Evolutionary conservation across 2,888 invertebrate species (phyloP).

Genomic region (Ormyrus thymus): DNA sequence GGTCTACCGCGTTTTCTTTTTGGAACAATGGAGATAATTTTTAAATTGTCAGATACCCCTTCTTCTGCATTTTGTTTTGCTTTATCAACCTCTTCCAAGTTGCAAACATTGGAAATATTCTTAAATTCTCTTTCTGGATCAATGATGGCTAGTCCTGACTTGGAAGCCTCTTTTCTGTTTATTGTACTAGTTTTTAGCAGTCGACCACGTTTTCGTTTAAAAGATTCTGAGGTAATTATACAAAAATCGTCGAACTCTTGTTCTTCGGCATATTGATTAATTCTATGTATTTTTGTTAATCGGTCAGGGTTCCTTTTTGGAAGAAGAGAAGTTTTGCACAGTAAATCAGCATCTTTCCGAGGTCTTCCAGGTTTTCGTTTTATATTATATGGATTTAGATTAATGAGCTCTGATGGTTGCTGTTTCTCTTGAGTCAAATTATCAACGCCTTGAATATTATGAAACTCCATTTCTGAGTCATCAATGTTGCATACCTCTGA

Average conservation of each 20-base stretch:
- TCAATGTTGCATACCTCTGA: not conserved
- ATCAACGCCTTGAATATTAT: not conserved
- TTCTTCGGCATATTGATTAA: too few relatives aligned
- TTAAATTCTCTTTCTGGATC: not conserved
- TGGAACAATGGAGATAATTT: not conserved
- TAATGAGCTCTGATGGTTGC: too few relatives aligned
- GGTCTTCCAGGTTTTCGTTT: slow-evolving; percentile 32
- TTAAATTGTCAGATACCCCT: not conserved
- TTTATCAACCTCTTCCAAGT: not conserved
- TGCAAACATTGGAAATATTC: not conserved
- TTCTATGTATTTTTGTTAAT: too few relatives aligned
- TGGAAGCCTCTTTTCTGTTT: not conserved
- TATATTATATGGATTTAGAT: not conserved
- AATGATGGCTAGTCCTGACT: not conserved
- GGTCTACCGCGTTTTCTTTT: slow-evolving; percentile 11
- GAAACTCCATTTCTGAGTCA: not conserved
- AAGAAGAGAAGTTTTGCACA: too few relatives aligned
- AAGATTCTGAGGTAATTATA: too few relatives aligned
- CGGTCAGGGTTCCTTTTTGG: too few relatives aligned
- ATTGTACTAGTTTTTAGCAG: not conserved
- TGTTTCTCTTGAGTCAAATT: too few relatives aligned
- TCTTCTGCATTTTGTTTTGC: not conserved
- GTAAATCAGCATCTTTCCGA: not conserved
- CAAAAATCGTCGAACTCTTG: too few relatives aligned
- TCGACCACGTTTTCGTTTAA: not conserved